Conservation (phyloP, 1,140 invertebrate genomes). For the Zaprionus africanus region DNA sequence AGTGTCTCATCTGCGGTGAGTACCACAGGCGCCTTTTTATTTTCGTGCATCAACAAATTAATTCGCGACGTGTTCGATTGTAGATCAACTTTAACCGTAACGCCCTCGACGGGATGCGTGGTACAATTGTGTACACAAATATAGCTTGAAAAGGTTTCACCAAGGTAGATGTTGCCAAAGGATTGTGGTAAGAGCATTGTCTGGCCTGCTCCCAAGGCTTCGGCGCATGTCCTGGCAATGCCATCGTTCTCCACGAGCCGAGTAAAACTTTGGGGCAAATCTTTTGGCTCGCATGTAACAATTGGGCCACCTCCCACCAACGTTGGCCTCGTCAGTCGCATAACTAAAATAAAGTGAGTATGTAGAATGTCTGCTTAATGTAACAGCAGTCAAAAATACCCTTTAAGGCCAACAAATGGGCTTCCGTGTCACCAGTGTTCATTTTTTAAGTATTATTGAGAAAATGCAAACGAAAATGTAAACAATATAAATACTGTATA, state of each 20-base stretch:
- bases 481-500: constrained; percentile 4
- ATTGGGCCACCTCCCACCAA: constrained; percentile 61
- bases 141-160: constrained; percentile 99
- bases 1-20: constrained; percentile 93
- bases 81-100: constrained; percentile 94
- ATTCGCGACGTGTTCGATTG: constrained; percentile 96
- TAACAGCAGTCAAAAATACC: constrained; percentile 21
- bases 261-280: constrained; percentile 54
- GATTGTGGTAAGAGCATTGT: constrained; percentile 97
- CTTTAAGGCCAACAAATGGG: constrained; percentile 68
- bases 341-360: constrained; percentile 37
- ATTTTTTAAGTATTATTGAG: constrained; percentile 21
- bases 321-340: constrained; percentile 67
- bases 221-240: constrained; percentile 85
- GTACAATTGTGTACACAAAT: constrained; percentile 98
- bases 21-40: constrained; percentile 87
- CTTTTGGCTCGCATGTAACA: constrained; percentile 59
- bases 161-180: constrained; percentile 93
- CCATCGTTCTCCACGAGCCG: constrained; percentile 48
- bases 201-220: constrained; percentile 93
- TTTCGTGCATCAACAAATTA: constrained; percentile 88
- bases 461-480: constrained; percentile 14
- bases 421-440: constrained; percentile 56
- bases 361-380: background rate
- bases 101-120: constrained; percentile 91